These are phyloP conservation scores for Dynastes maya DNA, from an alignment of 2,888 invertebrate species.

Conservation along the genomic window DNA sequence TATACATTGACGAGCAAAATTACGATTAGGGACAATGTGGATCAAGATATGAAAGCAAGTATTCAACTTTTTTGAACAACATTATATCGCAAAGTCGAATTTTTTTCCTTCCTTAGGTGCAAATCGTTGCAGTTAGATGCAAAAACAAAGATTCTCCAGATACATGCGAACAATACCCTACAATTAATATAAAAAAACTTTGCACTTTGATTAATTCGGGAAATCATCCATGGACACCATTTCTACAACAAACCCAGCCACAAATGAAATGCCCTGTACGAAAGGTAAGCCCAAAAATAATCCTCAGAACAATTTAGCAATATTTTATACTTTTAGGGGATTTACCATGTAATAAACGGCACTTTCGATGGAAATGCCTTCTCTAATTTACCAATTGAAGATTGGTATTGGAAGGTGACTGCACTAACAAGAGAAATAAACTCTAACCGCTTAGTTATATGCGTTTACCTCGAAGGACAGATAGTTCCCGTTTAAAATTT, in stretches of 20 bases:
- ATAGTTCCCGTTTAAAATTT: conserved; percentile 55
- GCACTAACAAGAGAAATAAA: conserved; percentile 55
- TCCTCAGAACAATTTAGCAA: not conserved
- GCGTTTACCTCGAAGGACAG: conserved; percentile 60
- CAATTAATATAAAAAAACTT: conserved; percentile 59
- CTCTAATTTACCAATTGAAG: conserved; percentile 58
- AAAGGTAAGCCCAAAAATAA: conserved; percentile 54
- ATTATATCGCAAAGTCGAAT: not conserved
- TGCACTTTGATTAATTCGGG: conserved; percentile 58
- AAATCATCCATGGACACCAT: conserved; percentile 59
- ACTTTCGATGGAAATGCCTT: conserved; percentile 61
- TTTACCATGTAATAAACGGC: conserved; percentile 58
- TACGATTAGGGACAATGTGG: conserved; percentile 51
- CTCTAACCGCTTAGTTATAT: conserved; percentile 54
- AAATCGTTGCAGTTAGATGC: conserved; percentile 59
- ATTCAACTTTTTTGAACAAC: not conserved
- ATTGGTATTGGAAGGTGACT: conserved; percentile 62
- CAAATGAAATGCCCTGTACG: conserved; percentile 59
- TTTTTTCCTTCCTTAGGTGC: conserved; percentile 55
- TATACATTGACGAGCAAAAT: conserved; percentile 56
- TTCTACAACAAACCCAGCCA: conserved; percentile 57
- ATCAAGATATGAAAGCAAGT: conserved; percentile 55
- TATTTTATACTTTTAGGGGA: conserved; percentile 57
- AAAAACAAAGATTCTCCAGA: conserved; percentile 60
- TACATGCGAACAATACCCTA: conserved; percentile 62